Percentiles rank a stretch among this genome's conserved stretches.
Evolutionary conservation across 2,113 vertebrate genomes (phyloP).

Genomic region (Sturnus vulgaris): DNA sequence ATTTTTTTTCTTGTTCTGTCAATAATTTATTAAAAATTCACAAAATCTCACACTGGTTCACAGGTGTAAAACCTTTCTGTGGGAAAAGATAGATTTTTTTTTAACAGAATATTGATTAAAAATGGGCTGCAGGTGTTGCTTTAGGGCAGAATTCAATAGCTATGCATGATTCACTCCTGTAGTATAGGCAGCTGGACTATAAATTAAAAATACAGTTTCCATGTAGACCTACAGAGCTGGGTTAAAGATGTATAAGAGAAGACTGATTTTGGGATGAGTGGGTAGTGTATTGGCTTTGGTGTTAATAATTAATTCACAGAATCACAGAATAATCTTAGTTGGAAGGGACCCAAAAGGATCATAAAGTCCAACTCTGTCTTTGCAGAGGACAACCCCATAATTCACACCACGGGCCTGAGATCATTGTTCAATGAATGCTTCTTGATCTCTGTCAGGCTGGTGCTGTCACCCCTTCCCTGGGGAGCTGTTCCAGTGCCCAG

Average conservation of each 20-base stretch:
- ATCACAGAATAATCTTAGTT: not conserved
- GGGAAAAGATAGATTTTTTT: not conserved
- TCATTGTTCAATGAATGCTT: not conserved
- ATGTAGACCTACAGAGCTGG: fast-evolving
- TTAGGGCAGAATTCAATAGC: not conserved
- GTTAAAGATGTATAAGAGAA: not conserved
- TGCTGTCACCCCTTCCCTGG: not conserved
- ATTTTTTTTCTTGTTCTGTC: not conserved
- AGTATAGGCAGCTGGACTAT: not conserved
- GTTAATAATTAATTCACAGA: not conserved
- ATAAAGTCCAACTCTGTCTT: not conserved
- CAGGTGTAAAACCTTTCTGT: not conserved
- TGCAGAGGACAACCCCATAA: not conserved
- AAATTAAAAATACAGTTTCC: not conserved
- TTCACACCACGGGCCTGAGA: not conserved
- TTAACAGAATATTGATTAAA: not conserved
- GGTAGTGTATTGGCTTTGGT: not conserved
- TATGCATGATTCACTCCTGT: not conserved
- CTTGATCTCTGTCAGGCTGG: not conserved
- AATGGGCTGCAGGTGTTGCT: not conserved
- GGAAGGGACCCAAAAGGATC: not conserved
- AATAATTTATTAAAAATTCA: not conserved
- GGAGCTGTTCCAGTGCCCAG: not conserved
- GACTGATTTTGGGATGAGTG: not conserved
- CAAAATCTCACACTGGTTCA: not conserved